Base-by-base conservation (phyloP, 2,888 invertebrate genomes). In the Pseudeuparius sepicola region DNA sequence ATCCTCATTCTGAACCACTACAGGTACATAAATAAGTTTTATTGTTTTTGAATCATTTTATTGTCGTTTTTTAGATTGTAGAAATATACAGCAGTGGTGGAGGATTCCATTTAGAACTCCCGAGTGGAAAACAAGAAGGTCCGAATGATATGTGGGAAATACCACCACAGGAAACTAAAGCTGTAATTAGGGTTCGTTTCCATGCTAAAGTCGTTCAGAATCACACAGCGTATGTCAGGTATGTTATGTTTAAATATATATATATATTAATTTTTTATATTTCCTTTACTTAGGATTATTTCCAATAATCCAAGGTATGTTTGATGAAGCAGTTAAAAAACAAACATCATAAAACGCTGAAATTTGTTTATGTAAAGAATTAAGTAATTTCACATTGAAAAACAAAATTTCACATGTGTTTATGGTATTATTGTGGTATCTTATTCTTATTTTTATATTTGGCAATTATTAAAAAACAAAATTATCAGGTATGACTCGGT, bases 21-120 rank as follows among this genome's bases (percentile, higher is more conserved):
- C 89, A 92, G 75, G 86, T 20, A 20, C 6, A 7, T n/a, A 20
- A 20, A 7, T 20, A 20, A 20, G n/a, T 20, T 20, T 20, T 20
- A 7, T n/a, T n/a, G 20, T 7, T 20, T 20, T 20, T 20, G 20
- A 20, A 20, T 7, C n/a, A 20, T 25, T 9, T 3, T 31, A 23
- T 18, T 10, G 10, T 34, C 7, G 15, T 15, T 43, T 51, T 43
- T 39, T 58, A 80, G 78, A 77, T 86, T 55, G 65, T 75, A 41
- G 84, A 85, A 67, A 78, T 86, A 47, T 84, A 83, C 63, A 82
- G 83, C 56, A 90, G 89, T 59, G 92, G 89, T 39, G 82, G 85
- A 31, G 86, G 89, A 56, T 83, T 96, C 63, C 82, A 83, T 62
- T 68, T 96, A 50, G 87, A 89, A 63, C 63, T 90, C 56, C 89